These are phyloP conservation scores for Magallana nippona DNA, from an alignment of 2,888 invertebrate species.

Conservation along the genomic window DNA sequence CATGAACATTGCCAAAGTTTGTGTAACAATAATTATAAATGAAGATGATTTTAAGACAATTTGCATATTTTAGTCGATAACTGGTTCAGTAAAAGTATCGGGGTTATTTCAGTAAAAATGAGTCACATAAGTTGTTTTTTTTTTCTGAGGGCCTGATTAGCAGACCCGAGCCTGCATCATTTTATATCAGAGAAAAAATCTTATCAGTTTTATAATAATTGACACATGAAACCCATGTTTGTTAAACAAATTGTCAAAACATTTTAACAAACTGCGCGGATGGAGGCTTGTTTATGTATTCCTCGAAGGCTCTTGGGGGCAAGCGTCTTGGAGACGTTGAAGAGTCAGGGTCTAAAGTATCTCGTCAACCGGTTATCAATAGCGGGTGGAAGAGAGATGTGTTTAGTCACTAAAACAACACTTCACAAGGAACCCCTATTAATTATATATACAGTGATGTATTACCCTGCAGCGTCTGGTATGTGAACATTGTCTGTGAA, in stretches of 20 bases:
- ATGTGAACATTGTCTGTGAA: not conserved
- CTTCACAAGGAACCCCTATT: not conserved
- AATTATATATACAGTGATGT: slow-evolving; percentile 1
- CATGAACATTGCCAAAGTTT: no score
- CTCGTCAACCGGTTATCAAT: not conserved
- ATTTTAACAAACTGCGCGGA: slow-evolving; percentile 37
- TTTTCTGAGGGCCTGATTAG: not conserved
- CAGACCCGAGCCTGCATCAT: slow-evolving; percentile 8
- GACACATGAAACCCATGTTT: slow-evolving; percentile 35
- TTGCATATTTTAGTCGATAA: not conserved
- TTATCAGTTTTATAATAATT: slow-evolving; percentile 38
- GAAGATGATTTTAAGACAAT: not conserved
- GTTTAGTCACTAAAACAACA: slow-evolving; percentile 30
- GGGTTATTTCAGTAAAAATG: not conserved
- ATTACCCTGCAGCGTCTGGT: not conserved
- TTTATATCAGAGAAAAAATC: not conserved
- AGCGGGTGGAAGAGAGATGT: not conserved
- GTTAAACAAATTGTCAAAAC: slow-evolving; percentile 40
- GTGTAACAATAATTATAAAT: no score
- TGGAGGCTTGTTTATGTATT: slow-evolving; percentile 30
- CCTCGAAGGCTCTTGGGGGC: not conserved
- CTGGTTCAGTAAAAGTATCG: not conserved
- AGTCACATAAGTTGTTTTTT: not conserved
- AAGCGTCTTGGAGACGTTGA: slow-evolving; percentile 1
- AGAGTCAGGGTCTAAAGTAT: not conserved